A percentile compares a stretch with the other conserved stretches of the same genome.
These are phyloP conservation scores for Lithobates sylvaticus DNA, from an alignment of 2,797 vertebrate species.

Conservation along the genomic window DNA sequence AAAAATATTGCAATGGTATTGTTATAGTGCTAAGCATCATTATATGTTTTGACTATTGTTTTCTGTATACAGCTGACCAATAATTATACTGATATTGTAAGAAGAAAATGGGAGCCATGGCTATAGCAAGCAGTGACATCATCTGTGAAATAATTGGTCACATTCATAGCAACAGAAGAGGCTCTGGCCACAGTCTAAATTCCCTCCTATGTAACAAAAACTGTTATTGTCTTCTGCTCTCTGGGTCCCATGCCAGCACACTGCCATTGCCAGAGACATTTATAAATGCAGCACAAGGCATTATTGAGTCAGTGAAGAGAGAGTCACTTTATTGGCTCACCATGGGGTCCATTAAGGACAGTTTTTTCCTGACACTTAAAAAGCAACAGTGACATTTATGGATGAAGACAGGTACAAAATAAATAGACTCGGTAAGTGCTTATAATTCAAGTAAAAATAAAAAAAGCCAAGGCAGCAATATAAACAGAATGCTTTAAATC, in stretches of 20 bases:
- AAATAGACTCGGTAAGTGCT: background rate
- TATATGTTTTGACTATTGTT: background rate
- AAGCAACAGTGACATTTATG: slow-evolving; percentile 24
- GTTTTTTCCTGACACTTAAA: slow-evolving; percentile 16
- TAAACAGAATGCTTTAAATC: background rate
- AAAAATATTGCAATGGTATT: background rate
- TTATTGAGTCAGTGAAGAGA: slow-evolving; percentile 68
- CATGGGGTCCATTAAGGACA: slow-evolving; percentile 46
- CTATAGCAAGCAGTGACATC: slow-evolving; percentile 69
- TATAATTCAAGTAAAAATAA: background rate
- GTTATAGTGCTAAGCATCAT: background rate
- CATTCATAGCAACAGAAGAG: slow-evolving; percentile 62
- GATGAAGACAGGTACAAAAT: background rate
- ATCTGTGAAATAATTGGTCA: slow-evolving; percentile 61
- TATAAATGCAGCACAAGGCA: slow-evolving; percentile 71
- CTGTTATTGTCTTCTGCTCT: slow-evolving; percentile 67
- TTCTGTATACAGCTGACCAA: background rate
- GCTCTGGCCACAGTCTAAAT: slow-evolving; percentile 65
- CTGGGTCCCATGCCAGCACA: slow-evolving; percentile 67
- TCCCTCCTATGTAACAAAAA: slow-evolving; percentile 69
- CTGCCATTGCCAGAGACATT: slow-evolving; percentile 68
- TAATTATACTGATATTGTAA: background rate
- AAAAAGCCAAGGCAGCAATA: background rate
- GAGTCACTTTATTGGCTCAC: slow-evolving; percentile 64
- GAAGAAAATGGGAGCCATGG: slow-evolving; percentile 58